Percentiles rank a stretch among this genome's conserved stretches.
Evolutionary conservation across 2,888 invertebrate genomes (phyloP).

Genomic region (Ferrisia virgata): DNA sequence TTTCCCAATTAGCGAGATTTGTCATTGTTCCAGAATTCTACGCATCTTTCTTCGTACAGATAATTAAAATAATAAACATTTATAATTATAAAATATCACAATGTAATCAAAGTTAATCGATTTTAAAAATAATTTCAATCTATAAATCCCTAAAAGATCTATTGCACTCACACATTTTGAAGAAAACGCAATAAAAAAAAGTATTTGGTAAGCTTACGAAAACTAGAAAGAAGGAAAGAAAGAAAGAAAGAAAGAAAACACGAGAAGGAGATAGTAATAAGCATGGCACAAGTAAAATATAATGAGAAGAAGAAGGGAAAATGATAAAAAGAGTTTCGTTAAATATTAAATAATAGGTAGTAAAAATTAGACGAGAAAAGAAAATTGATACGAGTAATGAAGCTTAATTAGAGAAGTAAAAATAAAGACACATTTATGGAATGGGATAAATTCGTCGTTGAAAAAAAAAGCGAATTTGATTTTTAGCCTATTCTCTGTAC

Average conservation of each 20-base stretch:
- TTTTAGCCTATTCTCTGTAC: slow-evolving; percentile 74
- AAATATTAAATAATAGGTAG: background rate
- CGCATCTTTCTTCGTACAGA: background rate
- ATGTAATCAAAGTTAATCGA: slow-evolving; percentile 3
- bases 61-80: slow-evolving; percentile 10
- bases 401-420: slow-evolving; percentile 21
- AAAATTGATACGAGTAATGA: slow-evolving; percentile 9
- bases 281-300: slow-evolving; percentile 6
- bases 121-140: slow-evolving; percentile 7
- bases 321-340: background rate
- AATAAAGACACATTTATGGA: slow-evolving; percentile 18
- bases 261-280: background rate
- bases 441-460: background rate
- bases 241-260: background rate
- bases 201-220: slow-evolving; percentile 13
- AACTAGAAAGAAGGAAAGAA: background rate
- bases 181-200: slow-evolving; percentile 4
- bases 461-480: background rate
- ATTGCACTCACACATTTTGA: slow-evolving; percentile 3
- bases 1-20: background rate
- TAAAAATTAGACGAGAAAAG: background rate
- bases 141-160: background rate
- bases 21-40: background rate
- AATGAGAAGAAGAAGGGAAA: slow-evolving; percentile 12
- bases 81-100: slow-evolving; percentile 31